Conservation (phyloP, 2,888 invertebrate genomes). For the Teleogryllus oceanicus region DNA sequence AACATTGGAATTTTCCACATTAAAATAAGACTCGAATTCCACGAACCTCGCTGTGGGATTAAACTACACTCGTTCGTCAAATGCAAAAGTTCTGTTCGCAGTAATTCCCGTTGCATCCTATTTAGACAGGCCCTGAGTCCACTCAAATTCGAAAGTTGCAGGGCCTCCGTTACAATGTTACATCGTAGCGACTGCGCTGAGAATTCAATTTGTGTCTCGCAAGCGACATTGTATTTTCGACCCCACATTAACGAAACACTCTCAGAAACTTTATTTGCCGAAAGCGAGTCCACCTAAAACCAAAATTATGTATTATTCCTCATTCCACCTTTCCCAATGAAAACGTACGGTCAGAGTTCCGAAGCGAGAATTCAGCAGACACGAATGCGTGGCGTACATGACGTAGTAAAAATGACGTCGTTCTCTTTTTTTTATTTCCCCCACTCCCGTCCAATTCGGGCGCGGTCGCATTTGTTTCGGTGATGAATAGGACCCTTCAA, state of each 20-base stretch:
- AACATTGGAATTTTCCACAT: too few relatives aligned
- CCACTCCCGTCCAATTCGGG: not conserved
- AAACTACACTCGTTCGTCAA: too few relatives aligned
- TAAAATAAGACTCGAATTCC: too few relatives aligned
- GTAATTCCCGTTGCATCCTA: too few relatives aligned
- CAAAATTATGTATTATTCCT: not conserved
- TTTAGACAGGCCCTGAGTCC: too few relatives aligned
- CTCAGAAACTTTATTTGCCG: not conserved
- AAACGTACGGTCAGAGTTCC: not conserved
- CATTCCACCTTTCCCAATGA: not conserved
- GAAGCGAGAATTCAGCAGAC: not conserved
- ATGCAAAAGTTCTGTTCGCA: too few relatives aligned
- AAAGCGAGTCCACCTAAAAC: not conserved
- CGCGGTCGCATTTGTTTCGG: constrained; percentile 1
- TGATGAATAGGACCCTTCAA: not conserved
- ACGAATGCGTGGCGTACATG: not conserved
- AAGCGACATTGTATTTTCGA: too few relatives aligned
- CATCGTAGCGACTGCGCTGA: too few relatives aligned
- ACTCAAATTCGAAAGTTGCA: too few relatives aligned
- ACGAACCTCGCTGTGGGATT: too few relatives aligned
- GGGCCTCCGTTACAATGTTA: too few relatives aligned
- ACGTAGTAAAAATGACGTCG: not conserved
- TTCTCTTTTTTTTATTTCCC: not conserved
- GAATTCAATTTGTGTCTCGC: too few relatives aligned
- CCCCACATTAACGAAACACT: not conserved